Evolutionary conservation across 2,888 invertebrate species (phyloP).

Genomic region (Parnassius mnemosyne): DNA sequence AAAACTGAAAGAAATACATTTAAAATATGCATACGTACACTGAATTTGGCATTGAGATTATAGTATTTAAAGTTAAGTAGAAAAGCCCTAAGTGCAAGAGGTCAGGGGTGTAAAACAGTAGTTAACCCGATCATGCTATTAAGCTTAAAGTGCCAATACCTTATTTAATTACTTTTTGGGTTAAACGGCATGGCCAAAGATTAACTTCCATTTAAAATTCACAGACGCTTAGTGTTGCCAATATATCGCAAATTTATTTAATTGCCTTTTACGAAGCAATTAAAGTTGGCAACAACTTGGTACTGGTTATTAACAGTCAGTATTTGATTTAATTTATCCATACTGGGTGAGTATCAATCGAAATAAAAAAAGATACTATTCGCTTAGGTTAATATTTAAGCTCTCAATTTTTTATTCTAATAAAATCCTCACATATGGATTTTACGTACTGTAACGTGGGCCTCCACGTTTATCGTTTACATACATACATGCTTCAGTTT

Average conservation of each 20-base stretch:
- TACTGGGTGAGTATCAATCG: too few species aligned
- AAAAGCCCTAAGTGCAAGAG: background rate
- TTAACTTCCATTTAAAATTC: background rate
- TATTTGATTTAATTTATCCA: too few species aligned
- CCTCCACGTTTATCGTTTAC: too few species aligned
- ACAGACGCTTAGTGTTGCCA: background rate
- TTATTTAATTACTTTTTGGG: constrained; percentile 1
- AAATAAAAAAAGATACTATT: too few species aligned
- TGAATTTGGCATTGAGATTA: too few species aligned
- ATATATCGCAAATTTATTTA: background rate
- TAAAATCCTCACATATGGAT: too few species aligned
- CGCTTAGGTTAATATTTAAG: too few species aligned
- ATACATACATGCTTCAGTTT: too few species aligned
- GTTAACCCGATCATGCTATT: background rate
- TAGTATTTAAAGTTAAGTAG: background rate
- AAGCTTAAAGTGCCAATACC: background rate
- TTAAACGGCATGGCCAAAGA: background rate
- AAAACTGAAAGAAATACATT: too few species aligned
- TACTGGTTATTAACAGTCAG: background rate
- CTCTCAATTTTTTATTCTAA: too few species aligned
- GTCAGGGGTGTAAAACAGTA: constrained; percentile 1
- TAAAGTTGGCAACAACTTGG: background rate
- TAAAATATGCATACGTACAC: too few species aligned
- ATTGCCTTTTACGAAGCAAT: background rate
- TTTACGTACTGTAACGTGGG: too few species aligned